Conservation (phyloP, 2,888 invertebrate species). For the Apodemia mormo region DNA sequence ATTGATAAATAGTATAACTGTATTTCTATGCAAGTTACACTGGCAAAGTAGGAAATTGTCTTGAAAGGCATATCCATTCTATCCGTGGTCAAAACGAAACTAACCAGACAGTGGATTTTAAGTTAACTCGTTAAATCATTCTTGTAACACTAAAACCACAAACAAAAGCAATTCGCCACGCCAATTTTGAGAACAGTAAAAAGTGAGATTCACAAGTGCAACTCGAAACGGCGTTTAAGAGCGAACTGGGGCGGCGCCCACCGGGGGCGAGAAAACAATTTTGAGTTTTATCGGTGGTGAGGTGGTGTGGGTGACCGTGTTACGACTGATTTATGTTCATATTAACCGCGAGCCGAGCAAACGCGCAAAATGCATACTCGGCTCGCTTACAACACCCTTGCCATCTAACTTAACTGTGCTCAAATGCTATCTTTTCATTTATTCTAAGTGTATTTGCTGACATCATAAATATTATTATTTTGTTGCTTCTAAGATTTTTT, state of each 20-base stretch:
- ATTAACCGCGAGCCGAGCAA: conserved; percentile 66
- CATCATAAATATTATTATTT: conserved; percentile 43
- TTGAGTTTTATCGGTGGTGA: conserved; percentile 75
- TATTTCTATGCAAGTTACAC: too few relatives aligned
- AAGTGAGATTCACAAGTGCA: conserved; percentile 81
- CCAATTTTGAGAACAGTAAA: conserved; percentile 79
- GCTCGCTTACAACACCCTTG: conserved; percentile 23
- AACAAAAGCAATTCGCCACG: conserved; percentile 75
- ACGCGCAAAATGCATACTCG: conserved; percentile 68
- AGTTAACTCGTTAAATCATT: conserved; percentile 44
- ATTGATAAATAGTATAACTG: too few relatives aligned
- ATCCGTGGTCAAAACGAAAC: not conserved
- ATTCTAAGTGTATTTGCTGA: too few relatives aligned
- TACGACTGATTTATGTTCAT: conserved; percentile 76
- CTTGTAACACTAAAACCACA: conserved; percentile 48
- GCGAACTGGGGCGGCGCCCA: conserved; percentile 78
- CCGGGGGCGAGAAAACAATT: conserved; percentile 81
- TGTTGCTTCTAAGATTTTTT: too few relatives aligned
- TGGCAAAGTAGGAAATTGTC: too few relatives aligned
- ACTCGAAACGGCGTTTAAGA: conserved; percentile 81
- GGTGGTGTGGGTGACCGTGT: conserved; percentile 55
- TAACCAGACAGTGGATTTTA: conserved; percentile 12
- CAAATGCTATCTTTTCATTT: not conserved
- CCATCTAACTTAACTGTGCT: not conserved
- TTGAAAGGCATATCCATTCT: too few relatives aligned